A percentile compares a stretch with the other conserved stretches of the same genome.
Conservation (phyloP, 2,113 vertebrate species). For the Xiphophorus couchianus region DNA sequence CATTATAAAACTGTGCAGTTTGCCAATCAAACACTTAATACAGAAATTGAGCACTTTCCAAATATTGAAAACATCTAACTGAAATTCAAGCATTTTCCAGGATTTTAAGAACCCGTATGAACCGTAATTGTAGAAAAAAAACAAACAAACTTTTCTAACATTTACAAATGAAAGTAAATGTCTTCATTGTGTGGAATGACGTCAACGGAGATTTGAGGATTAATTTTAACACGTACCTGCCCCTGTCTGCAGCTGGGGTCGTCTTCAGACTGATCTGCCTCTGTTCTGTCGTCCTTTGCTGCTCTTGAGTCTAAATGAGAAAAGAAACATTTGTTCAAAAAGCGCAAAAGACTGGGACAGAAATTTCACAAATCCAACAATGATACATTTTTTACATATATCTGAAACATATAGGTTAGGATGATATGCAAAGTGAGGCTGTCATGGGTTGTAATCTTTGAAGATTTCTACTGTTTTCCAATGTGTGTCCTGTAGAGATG, state of each 20-base stretch:
- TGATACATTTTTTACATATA: not conserved
- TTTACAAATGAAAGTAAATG: no score
- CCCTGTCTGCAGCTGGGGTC: constrained; percentile 90
- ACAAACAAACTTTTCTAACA: no score
- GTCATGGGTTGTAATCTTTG: not conserved
- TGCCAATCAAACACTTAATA: no score
- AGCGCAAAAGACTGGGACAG: not conserved
- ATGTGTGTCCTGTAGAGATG: not conserved
- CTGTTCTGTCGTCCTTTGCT: constrained; percentile 86
- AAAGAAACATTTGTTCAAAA: not conserved
- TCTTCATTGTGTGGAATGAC: no score
- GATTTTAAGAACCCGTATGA: no score
- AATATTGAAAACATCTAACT: no score
- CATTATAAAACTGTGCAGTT: no score
- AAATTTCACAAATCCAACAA: not conserved
- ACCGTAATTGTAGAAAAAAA: no score
- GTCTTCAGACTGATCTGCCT: constrained; percentile 92
- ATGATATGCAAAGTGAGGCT: not conserved
- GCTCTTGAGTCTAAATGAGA: constrained; percentile 86
- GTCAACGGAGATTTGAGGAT: not conserved
- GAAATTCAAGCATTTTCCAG: no score
- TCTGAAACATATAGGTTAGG: no score
- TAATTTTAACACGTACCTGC: constrained; percentile 83
- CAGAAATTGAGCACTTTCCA: no score
- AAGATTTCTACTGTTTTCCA: not conserved